Evolutionary conservation across 1,140 invertebrate genomes (phyloP), one percentile per base, ranked within the genome.

Genomic region (Brachionus plicatilis): DNA sequence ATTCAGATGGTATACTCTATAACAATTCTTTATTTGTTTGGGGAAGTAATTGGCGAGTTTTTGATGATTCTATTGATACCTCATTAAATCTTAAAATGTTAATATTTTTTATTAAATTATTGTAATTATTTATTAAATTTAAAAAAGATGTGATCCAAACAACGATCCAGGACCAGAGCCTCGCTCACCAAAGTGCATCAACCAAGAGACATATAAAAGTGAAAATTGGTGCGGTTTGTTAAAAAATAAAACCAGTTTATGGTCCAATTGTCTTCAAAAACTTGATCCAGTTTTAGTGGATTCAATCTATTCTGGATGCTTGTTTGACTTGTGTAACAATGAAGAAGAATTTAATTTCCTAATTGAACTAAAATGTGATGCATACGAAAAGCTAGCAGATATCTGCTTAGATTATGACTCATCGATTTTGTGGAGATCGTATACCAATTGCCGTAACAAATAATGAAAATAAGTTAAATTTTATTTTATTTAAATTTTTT

Each of bases 171-270:
- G 41, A 50, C 45, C 45, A 76, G 45, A 20, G 1, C 43, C 41
- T 47, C 37, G 27, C 9, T 45, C 27, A 6, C 7, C 17, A 50
- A 76, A 27, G 3, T 76, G 72, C 20, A 76, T 27, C 27, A 76
- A 76, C 27, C 27, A 50, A 5, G 11, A 45, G 6, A 9, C 29
- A 27, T 82, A 41, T 65, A 27, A 82, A 68, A 17, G 17, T 45
- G 33, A 82, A n/a, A 68, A 82, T 3, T 82, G 79, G 79, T 82
- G 79, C 33, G 79, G 79, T 5, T 37, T 82, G 7, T 33, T 82
- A 3, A 82, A 14, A 24, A 43, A 60, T 17, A 12, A 53, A 43
- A 33, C 8, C 6, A 20, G 29, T 12, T 56, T 56, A 41, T 82
- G 79, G 79, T 41, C 53, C 8, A 3, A 60, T 17, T 82, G 79